A percentile compares a stretch with the other conserved stretches of the same genome.
phyloP scores from a whole-genome alignment of 2,797 vertebrate genomes.

The Gobionotothen gibberifrons region DNA sequence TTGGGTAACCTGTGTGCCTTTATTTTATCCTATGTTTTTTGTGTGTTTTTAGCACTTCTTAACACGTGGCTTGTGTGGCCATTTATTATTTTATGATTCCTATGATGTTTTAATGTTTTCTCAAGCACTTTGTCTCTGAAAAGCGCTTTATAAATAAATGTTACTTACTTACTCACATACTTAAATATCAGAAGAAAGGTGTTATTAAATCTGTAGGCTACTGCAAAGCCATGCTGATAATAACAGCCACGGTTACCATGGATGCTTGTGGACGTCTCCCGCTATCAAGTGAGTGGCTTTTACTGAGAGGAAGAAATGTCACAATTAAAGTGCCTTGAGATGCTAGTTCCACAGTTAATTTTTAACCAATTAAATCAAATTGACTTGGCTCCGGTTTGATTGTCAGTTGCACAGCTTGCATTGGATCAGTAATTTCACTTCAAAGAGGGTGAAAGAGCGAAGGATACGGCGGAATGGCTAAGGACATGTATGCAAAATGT shows the following conservation, averaged over 20 bases:
- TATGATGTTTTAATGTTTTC: too few relatives aligned
- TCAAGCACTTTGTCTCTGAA: too few relatives aligned
- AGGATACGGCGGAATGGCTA: conserved; percentile 51
- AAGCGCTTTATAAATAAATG: too few relatives aligned
- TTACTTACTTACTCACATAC: too few relatives aligned
- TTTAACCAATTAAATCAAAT: conserved; percentile 72
- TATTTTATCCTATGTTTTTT: too few relatives aligned
- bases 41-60: too few relatives aligned
- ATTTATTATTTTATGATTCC: too few relatives aligned
- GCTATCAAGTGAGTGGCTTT: conserved; percentile 34
- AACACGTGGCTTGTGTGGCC: too few relatives aligned
- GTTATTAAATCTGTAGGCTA: conserved; percentile 4
- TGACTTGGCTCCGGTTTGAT: conserved; percentile 68
- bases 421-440: conserved; percentile 71
- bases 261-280: conserved; percentile 20
- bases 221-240: conserved; percentile 7
- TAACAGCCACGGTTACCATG: conserved; percentile 13
- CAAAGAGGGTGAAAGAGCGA: conserved; percentile 57
- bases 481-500: conserved; percentile 39
- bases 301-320: conserved; percentile 34
- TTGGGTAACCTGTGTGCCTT: too few relatives aligned
- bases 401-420: conserved; percentile 64
- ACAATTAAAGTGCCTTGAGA: conserved; percentile 51
- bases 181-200: conserved; percentile 17
- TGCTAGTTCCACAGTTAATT: conserved; percentile 57